Evolutionary conservation across 2,113 vertebrate genomes (phyloP).

Genomic region (Triplophysa siluroides): DNA sequence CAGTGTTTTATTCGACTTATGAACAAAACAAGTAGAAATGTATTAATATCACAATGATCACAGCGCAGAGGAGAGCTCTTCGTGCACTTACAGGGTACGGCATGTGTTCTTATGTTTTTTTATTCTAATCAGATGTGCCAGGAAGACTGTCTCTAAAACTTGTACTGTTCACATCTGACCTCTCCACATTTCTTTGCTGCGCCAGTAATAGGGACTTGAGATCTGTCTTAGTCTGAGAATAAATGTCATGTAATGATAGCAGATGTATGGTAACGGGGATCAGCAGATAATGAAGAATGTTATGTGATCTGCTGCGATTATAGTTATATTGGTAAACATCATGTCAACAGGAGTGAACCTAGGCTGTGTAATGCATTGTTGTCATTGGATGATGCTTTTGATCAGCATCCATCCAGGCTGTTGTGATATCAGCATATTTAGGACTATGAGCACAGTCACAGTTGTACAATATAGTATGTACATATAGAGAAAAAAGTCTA

Average conservation of each 20-base stretch:
- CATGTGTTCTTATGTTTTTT: background rate
- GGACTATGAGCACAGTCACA: background rate
- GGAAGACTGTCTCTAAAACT: background rate
- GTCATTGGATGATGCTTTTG: slow-evolving; percentile 9
- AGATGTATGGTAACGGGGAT: background rate
- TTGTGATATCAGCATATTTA: background rate
- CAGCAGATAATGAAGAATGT: background rate
- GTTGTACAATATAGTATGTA: slow-evolving; percentile 29
- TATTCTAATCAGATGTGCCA: background rate
- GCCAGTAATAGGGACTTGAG: background rate
- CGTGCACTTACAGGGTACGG: background rate
- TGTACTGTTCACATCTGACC: background rate
- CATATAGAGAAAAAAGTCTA: slow-evolving; percentile 3
- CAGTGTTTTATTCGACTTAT: slow-evolving; percentile 25
- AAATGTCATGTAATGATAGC: background rate
- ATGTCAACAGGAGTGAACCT: background rate
- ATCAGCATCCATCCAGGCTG: background rate
- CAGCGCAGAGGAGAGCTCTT: background rate
- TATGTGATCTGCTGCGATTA: background rate
- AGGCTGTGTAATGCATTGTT: background rate
- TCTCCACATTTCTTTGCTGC: background rate
- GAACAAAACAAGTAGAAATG: slow-evolving; percentile 14
- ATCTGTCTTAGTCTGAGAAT: background rate
- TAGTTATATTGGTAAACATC: background rate
- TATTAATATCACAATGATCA: slow-evolving; percentile 7